Conservation (phyloP, 2,797 vertebrate species). For the Alectoris magna region DNA sequence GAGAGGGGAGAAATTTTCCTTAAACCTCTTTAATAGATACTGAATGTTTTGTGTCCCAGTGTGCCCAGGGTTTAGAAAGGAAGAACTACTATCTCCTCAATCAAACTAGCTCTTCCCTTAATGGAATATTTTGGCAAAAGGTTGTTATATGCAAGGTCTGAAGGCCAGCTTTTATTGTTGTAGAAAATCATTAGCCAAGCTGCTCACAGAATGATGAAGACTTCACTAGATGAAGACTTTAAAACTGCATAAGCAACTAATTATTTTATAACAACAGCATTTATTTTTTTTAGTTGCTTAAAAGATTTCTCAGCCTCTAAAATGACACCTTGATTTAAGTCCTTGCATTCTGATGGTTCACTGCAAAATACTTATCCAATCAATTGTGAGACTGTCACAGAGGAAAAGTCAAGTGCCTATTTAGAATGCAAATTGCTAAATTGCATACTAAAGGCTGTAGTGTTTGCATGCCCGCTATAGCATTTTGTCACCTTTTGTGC, state of each 20-base stretch:
- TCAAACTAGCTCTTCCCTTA: neutral
- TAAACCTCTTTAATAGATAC: neutral
- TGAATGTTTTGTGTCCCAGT: neutral
- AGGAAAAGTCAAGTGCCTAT: constrained; percentile 60
- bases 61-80: neutral
- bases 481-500: constrained; percentile 10
- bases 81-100: neutral
- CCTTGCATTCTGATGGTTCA: neutral
- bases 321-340: constrained; percentile 45
- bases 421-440: constrained; percentile 37
- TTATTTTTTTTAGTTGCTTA: neutral
- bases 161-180: neutral
- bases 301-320: constrained; percentile 1
- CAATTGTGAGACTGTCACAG: constrained; percentile 38
- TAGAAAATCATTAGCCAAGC: neutral
- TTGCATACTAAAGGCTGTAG: neutral
- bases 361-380: constrained; percentile 60
- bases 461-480: constrained; percentile 2
- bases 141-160: neutral
- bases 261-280: neutral
- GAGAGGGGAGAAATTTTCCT: neutral
- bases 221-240: neutral
- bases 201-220: neutral
- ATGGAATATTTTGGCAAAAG: neutral
- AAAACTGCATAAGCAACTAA: neutral